Percentiles rank a stretch among this genome's conserved stretches.
phyloP scores from a whole-genome alignment of 2,888 invertebrate species.

The Ceraclea dissimilis region DNA sequence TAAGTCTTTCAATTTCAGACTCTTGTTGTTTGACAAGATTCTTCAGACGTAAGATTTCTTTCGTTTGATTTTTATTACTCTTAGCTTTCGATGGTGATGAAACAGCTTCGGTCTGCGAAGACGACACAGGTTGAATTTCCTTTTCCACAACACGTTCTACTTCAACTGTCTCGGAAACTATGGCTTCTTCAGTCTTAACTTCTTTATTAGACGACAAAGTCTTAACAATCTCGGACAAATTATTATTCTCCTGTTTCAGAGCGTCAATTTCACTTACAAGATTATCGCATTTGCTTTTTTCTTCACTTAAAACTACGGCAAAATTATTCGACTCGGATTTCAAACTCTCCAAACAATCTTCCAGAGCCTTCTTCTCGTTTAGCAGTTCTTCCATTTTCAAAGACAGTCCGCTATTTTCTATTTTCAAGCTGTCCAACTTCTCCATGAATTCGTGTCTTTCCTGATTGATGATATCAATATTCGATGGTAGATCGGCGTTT shows the following conservation, averaged over 20 bases:
- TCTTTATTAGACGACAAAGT: slow-evolving; percentile 28
- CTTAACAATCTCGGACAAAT: slow-evolving; percentile 28
- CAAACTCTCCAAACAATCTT: slow-evolving; percentile 39
- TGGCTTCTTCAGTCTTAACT: slow-evolving; percentile 20
- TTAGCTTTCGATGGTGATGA: slow-evolving; percentile 28
- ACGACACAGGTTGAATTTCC: slow-evolving; percentile 28
- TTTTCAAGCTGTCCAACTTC: slow-evolving; percentile 55
- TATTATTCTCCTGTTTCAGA: slow-evolving; percentile 40
- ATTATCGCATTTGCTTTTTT: slow-evolving; percentile 34
- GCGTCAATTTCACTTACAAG: slow-evolving; percentile 41
- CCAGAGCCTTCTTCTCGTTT: slow-evolving; percentile 43
- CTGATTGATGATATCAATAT: slow-evolving; percentile 59
- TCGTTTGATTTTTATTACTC: slow-evolving; percentile 44
- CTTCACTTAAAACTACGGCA: slow-evolving; percentile 32
- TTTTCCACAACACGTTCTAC: slow-evolving; percentile 35
- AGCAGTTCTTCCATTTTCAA: slow-evolving; percentile 45
- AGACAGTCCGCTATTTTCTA: slow-evolving; percentile 52
- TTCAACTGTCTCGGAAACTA: slow-evolving; percentile 20
- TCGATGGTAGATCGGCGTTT: slow-evolving; percentile 56
- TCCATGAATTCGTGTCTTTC: slow-evolving; percentile 64
- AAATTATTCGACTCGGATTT: slow-evolving; percentile 41
- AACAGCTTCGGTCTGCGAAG: slow-evolving; percentile 12
- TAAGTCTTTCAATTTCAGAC: slow-evolving; percentile 33
- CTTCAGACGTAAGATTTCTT: slow-evolving; percentile 46
- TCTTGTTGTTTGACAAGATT: slow-evolving; percentile 47